A percentile compares a stretch with the other conserved stretches of the same genome.
These are phyloP conservation scores for Chloropsis cyanopogon DNA, from an alignment of 2,113 vertebrate genomes.

Conservation along the genomic window DNA sequence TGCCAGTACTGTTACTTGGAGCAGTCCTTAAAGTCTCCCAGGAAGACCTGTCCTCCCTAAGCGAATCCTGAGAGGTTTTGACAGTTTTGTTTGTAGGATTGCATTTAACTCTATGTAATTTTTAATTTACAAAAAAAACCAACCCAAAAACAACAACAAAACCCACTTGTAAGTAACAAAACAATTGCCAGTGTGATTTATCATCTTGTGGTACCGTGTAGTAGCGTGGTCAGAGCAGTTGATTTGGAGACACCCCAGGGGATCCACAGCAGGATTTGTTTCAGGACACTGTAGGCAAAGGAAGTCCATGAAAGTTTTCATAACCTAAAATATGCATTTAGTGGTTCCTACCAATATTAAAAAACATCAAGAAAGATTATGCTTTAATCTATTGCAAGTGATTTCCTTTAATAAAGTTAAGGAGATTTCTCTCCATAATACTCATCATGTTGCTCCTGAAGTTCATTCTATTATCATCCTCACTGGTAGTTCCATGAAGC, in stretches of 20 bases:
- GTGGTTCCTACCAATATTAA: background rate
- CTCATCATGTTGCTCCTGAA: background rate
- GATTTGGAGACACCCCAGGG: background rate
- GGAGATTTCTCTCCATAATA: constrained; percentile 37
- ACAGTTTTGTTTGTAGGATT: background rate
- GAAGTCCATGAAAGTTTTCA: background rate
- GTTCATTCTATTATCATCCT: background rate
- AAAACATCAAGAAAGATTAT: constrained; percentile 12
- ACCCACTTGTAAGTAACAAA: background rate
- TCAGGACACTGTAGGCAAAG: background rate
- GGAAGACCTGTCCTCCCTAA: background rate
- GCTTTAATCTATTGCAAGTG: constrained; percentile 20
- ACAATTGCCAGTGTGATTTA: background rate
- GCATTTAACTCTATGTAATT: background rate
- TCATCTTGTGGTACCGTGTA: background rate
- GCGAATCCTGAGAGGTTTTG: background rate
- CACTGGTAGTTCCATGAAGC: background rate
- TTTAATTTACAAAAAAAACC: background rate
- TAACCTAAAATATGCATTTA: background rate
- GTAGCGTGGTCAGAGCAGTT: background rate
- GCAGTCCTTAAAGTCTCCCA: background rate
- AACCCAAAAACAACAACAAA: background rate
- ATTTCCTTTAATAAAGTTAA: constrained; percentile 46
- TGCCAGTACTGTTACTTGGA: background rate
- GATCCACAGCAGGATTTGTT: background rate